Conservation (phyloP, 2,113 vertebrate genomes). For the Pimephales promelas region DNA sequence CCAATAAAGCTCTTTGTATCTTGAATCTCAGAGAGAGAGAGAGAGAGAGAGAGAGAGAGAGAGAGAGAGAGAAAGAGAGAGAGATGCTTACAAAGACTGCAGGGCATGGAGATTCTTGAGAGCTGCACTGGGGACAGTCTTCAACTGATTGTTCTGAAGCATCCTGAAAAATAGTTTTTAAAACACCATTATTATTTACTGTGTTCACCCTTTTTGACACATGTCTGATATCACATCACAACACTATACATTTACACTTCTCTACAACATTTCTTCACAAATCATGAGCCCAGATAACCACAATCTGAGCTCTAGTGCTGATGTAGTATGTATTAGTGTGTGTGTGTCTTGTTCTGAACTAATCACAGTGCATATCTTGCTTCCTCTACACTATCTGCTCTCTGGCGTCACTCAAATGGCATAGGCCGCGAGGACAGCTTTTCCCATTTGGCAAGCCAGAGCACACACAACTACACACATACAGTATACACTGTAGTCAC, state of each 20-base stretch:
- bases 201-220: background rate
- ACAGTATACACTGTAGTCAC: background rate
- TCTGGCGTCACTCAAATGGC: slow-evolving; percentile 42
- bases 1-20: too few relatives aligned
- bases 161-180: slow-evolving; percentile 76
- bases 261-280: background rate
- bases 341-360: background rate
- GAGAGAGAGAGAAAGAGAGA: background rate
- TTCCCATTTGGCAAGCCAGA: slow-evolving; percentile 18
- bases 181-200: background rate
- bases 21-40: too few relatives aligned
- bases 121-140: slow-evolving; percentile 89
- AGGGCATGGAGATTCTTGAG: slow-evolving; percentile 86
- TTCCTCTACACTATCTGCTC: slow-evolving; percentile 45
- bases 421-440: slow-evolving; percentile 1
- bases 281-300: background rate
- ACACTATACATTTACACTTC: background rate
- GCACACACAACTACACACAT: slow-evolving; percentile 11
- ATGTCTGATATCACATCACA: background rate
- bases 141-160: slow-evolving; percentile 96
- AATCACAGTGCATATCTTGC: slow-evolving; percentile 49
- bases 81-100: slow-evolving; percentile 89
- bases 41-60: too few relatives aligned
- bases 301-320: background rate
- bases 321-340: background rate